A percentile compares a stretch with the other conserved stretches of the same genome.
These are phyloP conservation scores for Hyphantria cunea DNA, from an alignment of 1,140 invertebrate genomes.

Conservation along the genomic window DNA sequence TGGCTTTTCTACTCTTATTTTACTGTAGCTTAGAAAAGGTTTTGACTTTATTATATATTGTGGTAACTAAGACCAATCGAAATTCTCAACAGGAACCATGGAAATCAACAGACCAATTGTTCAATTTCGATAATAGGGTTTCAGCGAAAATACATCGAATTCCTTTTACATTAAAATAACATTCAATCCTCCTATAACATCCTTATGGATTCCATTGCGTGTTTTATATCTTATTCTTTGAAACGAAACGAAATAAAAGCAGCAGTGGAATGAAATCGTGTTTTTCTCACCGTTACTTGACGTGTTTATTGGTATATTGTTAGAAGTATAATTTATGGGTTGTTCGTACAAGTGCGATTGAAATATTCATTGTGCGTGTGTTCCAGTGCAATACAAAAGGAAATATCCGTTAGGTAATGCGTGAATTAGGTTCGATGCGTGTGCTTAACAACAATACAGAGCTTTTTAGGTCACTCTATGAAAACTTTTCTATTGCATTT, in stretches of 20 bases:
- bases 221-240: constrained; percentile 11
- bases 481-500: no score
- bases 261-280: not conserved
- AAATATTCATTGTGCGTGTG: constrained; percentile 19
- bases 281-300: no score
- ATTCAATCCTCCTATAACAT: no score
- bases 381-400: constrained; percentile 19
- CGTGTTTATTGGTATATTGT: not conserved
- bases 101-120: no score
- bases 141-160: no score
- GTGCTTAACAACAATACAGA: not conserved
- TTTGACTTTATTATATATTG: no score
- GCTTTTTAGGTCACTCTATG: not conserved
- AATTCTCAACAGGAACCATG: no score
- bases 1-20: no score
- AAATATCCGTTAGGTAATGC: constrained; percentile 9
- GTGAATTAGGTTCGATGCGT: constrained; percentile 12
- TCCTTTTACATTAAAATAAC: no score
- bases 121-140: no score
- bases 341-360: constrained; percentile 11
- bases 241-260: not conserved
- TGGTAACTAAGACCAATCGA: no score
- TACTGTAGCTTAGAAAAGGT: no score
- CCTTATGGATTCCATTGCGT: constrained; percentile 5
- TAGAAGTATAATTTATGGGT: constrained; percentile 31